Evolutionary conservation across 2,797 vertebrate species (phyloP).

Genomic region (Clangula hyemalis): DNA sequence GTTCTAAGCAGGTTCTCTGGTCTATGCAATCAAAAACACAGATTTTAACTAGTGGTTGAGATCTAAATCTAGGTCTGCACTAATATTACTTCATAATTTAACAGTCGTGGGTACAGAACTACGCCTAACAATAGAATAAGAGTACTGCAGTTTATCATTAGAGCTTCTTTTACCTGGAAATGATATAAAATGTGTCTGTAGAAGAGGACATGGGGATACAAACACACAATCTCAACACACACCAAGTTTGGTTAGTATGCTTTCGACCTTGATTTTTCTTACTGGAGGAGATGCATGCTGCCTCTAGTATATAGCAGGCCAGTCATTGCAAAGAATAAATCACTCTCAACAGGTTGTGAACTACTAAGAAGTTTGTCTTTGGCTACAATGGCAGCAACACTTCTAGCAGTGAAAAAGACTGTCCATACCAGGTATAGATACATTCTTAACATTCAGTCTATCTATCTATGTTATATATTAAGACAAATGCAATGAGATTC

Average conservation of each 20-base stretch:
- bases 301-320: not conserved
- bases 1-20: not conserved
- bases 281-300: not conserved
- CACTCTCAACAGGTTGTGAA: rapidly evolving
- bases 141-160: not conserved
- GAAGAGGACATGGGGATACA: not conserved
- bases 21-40: not conserved
- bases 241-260: not conserved
- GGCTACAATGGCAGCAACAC: not conserved
- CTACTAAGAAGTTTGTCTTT: not conserved
- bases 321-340: not conserved
- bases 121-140: not conserved
- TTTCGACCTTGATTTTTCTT: not conserved
- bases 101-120: not conserved
- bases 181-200: not conserved
- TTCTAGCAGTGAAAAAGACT: not conserved
- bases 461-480: not conserved
- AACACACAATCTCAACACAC: not conserved
- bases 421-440: too few relatives aligned
- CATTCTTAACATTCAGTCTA: not conserved
- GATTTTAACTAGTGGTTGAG: not conserved
- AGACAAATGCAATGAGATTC: not conserved
- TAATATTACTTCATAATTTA: not conserved
- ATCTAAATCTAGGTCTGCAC: not conserved
- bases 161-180: not conserved